phyloP scores from a whole-genome alignment of 1,140 invertebrate species.

The Drosophila seguyi region DNA sequence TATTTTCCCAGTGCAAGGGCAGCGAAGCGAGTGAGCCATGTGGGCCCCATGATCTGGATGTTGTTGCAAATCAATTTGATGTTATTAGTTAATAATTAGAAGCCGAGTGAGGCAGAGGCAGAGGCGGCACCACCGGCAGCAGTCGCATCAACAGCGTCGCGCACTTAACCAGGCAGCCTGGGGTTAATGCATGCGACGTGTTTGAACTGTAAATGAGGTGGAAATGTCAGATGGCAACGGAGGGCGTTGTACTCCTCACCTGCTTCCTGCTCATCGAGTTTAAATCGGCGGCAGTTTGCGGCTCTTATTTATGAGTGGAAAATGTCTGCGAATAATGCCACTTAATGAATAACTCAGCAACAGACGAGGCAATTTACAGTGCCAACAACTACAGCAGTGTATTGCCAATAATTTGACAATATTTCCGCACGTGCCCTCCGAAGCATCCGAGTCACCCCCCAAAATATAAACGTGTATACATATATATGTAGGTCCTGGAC shows the following conservation, averaged over 20 bases:
- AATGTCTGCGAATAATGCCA: constrained; percentile 80
- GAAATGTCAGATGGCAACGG: constrained; percentile 66
- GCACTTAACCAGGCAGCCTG: constrained; percentile 72
- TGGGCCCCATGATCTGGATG: constrained; percentile 49
- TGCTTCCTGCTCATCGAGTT: constrained; percentile 36
- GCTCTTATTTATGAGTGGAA: constrained; percentile 71
- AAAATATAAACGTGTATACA: neutral
- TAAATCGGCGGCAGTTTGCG: constrained; percentile 58
- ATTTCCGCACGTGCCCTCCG: constrained; percentile 61
- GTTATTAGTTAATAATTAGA: constrained; percentile 84
- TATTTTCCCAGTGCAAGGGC: constrained; percentile 7
- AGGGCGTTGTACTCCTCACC: constrained; percentile 47
- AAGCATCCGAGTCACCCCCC: constrained; percentile 7
- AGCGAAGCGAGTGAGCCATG: constrained; percentile 29
- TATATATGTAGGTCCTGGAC: neutral
- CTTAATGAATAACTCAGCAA: constrained; percentile 79
- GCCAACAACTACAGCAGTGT: constrained; percentile 22
- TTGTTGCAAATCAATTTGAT: constrained; percentile 84
- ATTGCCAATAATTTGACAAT: constrained; percentile 72
- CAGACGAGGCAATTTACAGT: constrained; percentile 45
- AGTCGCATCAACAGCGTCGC: constrained; percentile 49
- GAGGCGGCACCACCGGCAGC: constrained; percentile 6
- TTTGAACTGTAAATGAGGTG: constrained; percentile 82
- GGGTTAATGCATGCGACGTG: constrained; percentile 82
- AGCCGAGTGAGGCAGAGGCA: constrained; percentile 37